Base-by-base conservation (phyloP, 2,888 invertebrate species). In the Caenorhabditis japonica region DNA sequence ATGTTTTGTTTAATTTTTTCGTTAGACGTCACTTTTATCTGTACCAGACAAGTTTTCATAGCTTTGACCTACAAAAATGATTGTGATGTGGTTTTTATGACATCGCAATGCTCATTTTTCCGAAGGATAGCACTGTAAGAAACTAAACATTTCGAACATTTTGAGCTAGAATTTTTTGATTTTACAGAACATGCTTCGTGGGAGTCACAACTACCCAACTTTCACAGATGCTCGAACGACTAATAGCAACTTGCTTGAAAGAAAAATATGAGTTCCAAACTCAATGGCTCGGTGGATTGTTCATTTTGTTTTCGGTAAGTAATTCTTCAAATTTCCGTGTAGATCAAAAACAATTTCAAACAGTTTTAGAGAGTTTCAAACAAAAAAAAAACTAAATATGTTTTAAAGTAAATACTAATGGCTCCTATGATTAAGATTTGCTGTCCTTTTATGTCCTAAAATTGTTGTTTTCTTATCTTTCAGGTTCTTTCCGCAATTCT, bases 161-260 rank as follows among this genome's bases (percentile, higher is more conserved):
- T 25, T 12, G 15, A 34, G 27, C 8, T 3, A n/a, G 1, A 15
- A 12, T 25, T 44, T 21, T 39, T 21, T 17, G 10, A 61, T 30
- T 2, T 8, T 72, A 21, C 19, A 72, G 72, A 51, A 72, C 64
- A 13, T 64, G 64, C 36, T 66, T 72, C 15, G 72, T 72, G 23
- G 72, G 72, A 0, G 59, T 66, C 21, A 56, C 72, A 7, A 44
- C 64, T 2, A 72, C 72, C 1, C 72, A 72, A 25, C 55, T 72
- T 19, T 53, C 27, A 1, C 72, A 72, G 55, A 72, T 66, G 64
- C 2, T 72, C n/a, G 72, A 72, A 19, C 34, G 72, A 21, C 12
- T 66, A 4, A 43, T 72, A 3, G 72, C 72, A 0, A 72, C 72
- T n/a, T 17, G 44, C 4, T 13, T 55, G 19, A 66, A 72, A 30